A percentile compares a stretch with the other conserved stretches of the same genome.
Evolutionary conservation across 2,797 vertebrate species (phyloP).

Genomic region (Lithobates pipiens): DNA sequence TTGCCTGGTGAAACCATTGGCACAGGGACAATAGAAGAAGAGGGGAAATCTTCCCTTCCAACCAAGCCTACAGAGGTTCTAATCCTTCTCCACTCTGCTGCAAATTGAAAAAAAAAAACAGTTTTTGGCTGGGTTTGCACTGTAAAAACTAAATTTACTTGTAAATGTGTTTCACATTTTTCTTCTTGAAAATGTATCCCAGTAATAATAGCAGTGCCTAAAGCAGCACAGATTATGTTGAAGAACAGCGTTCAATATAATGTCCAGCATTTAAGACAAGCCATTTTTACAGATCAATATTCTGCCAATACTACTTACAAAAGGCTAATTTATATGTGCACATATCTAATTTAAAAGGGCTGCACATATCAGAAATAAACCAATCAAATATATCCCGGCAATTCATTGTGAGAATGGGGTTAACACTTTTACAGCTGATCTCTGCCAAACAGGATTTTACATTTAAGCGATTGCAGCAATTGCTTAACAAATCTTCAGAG

Average conservation of each 20-base stretch:
- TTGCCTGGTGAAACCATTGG: no score
- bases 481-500: conserved; percentile 61
- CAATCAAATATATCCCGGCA: not conserved
- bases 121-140: no score
- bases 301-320: not conserved
- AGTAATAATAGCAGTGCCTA: not conserved
- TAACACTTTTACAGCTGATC: conserved; percentile 48
- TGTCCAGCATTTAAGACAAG: not conserved
- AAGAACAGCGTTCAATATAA: not conserved
- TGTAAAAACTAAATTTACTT: no score
- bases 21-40: no score
- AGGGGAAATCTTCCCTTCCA: no score
- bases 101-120: no score
- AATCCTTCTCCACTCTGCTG: no score
- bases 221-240: not conserved
- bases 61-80: no score
- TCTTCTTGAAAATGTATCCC: not conserved
- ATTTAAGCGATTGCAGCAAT: conserved; percentile 57
- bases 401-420: conserved; percentile 28
- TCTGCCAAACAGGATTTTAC: conserved; percentile 53
- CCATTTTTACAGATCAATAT: conserved; percentile 22
- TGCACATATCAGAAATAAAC: not conserved
- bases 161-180: not conserved
- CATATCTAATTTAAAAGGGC: not conserved
- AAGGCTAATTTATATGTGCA: not conserved